These are phyloP conservation scores for Meliscaeva auricollis DNA, from an alignment of 2,888 invertebrate species.

Conservation along the genomic window DNA sequence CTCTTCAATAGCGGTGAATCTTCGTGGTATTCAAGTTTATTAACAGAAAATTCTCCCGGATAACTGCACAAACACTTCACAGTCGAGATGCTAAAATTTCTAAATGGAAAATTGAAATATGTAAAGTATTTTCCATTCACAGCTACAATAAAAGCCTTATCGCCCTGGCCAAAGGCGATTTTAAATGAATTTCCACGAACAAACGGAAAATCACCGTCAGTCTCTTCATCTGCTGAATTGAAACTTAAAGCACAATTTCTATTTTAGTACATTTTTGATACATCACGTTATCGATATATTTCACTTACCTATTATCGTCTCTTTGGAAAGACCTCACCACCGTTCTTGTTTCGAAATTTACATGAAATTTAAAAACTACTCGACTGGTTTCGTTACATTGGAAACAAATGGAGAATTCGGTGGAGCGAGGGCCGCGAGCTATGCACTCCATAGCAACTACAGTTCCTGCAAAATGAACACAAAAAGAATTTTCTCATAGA, in stretches of 20 bases:
- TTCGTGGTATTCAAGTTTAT: slow-evolving; percentile 82
- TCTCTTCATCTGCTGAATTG: slow-evolving; percentile 82
- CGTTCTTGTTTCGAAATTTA: slow-evolving; percentile 81
- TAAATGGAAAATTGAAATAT: slow-evolving; percentile 83
- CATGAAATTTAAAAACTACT: slow-evolving; percentile 82
- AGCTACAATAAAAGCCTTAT: slow-evolving; percentile 82
- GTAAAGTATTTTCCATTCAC: slow-evolving; percentile 83
- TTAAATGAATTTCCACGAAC: slow-evolving; percentile 83
- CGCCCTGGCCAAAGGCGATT: slow-evolving; percentile 83
- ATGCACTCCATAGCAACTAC: slow-evolving; percentile 83
- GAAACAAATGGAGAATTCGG: slow-evolving; percentile 83
- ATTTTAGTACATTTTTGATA: slow-evolving; percentile 18
- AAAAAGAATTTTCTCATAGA: background rate
- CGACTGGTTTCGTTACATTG: slow-evolving; percentile 83
- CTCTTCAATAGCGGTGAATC: slow-evolving; percentile 82
- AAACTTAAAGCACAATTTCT: slow-evolving; percentile 78
- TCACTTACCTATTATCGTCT: slow-evolving; percentile 80
- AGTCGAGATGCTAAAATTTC: slow-evolving; percentile 82
- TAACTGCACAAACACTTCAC: slow-evolving; percentile 82
- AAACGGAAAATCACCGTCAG: slow-evolving; percentile 83
- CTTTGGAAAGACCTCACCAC: slow-evolving; percentile 82
- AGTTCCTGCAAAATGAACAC: slow-evolving; percentile 78
- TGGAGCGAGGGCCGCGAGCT: slow-evolving; percentile 81
- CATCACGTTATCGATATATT: slow-evolving; percentile 15
- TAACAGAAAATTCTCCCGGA: slow-evolving; percentile 81